These are phyloP conservation scores for Vanessa tameamea DNA, from an alignment of 1,140 invertebrate species.

Conservation along the genomic window DNA sequence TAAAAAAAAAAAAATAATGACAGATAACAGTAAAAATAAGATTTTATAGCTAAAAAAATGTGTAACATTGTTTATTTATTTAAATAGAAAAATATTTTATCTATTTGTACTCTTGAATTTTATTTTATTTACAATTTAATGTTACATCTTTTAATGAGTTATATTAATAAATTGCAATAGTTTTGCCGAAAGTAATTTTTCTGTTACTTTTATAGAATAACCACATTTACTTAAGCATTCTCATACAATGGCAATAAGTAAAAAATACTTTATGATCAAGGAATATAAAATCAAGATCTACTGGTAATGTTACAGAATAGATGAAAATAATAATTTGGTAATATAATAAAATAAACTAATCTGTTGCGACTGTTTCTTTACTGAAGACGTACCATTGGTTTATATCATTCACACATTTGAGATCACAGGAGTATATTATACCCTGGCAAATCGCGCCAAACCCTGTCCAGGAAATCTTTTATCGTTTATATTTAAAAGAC, in stretches of 20 bases:
- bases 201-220: neutral
- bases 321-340: neutral
- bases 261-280: neutral
- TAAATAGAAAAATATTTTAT: no score
- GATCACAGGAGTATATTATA: constrained; percentile 75
- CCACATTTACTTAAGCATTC: neutral
- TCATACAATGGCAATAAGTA: constrained; percentile 22
- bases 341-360: constrained; percentile 7
- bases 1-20: neutral
- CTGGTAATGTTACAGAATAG: neutral
- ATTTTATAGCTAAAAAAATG: no score
- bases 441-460: constrained; percentile 65
- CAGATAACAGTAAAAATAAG: neutral
- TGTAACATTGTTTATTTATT: no score
- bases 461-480: constrained; percentile 20
- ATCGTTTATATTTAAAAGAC: neutral
- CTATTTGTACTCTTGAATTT: no score
- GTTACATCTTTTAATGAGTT: no score
- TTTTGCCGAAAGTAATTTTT: neutral
- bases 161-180: neutral
- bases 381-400: constrained; percentile 39
- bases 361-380: constrained; percentile 57
- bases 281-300: neutral
- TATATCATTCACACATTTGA: constrained; percentile 72
- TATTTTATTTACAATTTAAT: no score